These are phyloP conservation scores for Gnatocerus cornutus DNA, from an alignment of 2,888 invertebrate species.

Conservation along the genomic window DNA sequence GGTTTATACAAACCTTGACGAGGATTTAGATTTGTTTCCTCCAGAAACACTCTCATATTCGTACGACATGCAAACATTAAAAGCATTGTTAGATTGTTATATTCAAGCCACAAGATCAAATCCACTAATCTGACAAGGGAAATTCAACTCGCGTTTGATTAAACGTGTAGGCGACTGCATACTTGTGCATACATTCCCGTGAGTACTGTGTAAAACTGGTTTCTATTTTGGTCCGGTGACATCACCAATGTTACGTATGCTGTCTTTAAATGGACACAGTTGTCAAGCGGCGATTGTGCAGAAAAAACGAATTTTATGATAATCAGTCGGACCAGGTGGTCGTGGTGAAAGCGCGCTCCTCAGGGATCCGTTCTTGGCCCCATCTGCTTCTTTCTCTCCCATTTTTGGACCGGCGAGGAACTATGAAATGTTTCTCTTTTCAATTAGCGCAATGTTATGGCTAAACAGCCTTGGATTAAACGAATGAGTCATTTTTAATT, in stretches of 20 bases:
- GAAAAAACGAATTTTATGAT: constrained; percentile 61
- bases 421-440: not conserved
- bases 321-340: constrained; percentile 6
- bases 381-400: not conserved
- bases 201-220: constrained; percentile 62
- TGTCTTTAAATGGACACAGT: constrained; percentile 75
- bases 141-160: not conserved
- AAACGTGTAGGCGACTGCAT: constrained; percentile 16
- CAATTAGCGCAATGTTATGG: constrained; percentile 5
- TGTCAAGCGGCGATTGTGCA: constrained; percentile 53
- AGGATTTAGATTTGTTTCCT: constrained; percentile 75
- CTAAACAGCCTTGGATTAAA: constrained; percentile 5
- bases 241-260: constrained; percentile 76
- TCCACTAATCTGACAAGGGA: not conserved
- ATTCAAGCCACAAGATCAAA: constrained; percentile 42
- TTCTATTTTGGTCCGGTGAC: constrained; percentile 77
- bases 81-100: constrained; percentile 65
- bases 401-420: not conserved
- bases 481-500: constrained; percentile 19
- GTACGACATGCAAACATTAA: constrained; percentile 81
- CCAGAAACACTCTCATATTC: constrained; percentile 80
- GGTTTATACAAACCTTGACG: constrained; percentile 71
- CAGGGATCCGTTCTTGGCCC: too few relatives aligned
- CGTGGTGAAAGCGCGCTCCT: not conserved
- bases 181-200: constrained; percentile 38